These are phyloP conservation scores for Gobio occitaniae DNA, from an alignment of 2,797 vertebrate species.

Conservation along the genomic window DNA sequence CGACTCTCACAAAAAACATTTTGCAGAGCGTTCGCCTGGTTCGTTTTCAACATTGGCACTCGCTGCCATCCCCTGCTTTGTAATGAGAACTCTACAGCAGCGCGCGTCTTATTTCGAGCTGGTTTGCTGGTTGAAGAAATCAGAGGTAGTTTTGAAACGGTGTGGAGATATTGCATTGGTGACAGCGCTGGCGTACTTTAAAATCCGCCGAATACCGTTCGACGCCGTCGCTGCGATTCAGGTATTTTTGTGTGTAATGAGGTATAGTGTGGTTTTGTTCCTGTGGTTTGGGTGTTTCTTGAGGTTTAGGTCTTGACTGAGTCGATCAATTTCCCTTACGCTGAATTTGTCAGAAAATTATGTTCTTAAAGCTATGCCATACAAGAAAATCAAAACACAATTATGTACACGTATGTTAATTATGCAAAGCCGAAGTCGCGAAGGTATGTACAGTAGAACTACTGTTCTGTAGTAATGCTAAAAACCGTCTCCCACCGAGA, in stretches of 20 bases:
- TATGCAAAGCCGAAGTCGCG: conserved; percentile 55
- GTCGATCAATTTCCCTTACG: conserved; percentile 64
- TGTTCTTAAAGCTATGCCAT: conserved; percentile 71
- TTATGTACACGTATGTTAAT: conserved; percentile 56
- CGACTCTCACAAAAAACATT: conserved; percentile 60
- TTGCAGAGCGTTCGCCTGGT: conserved; percentile 57
- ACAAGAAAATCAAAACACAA: conserved; percentile 62
- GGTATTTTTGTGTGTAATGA: conserved; percentile 77
- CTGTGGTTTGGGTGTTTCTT: conserved; percentile 67
- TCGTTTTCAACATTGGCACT: conserved; percentile 59
- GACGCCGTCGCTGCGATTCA: conserved; percentile 62
- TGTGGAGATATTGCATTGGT: conserved; percentile 87
- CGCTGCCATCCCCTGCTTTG: conserved; percentile 80
- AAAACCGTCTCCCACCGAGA: conserved; percentile 19
- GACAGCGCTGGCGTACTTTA: conserved; percentile 81
- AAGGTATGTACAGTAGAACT: conserved; percentile 68
- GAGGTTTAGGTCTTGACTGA: conserved; percentile 65
- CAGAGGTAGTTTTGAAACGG: conserved; percentile 94
- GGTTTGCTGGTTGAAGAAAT: conserved; percentile 83
- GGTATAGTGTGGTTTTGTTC: conserved; percentile 85
- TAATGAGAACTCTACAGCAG: conserved; percentile 83
- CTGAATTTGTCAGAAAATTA: conserved; percentile 53
- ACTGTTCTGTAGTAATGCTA: conserved; percentile 48
- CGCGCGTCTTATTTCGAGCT: conserved; percentile 80
- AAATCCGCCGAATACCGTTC: conserved; percentile 66